phyloP scores from a whole-genome alignment of 2,888 invertebrate genomes.

The Cacoxenus indagator region DNA sequence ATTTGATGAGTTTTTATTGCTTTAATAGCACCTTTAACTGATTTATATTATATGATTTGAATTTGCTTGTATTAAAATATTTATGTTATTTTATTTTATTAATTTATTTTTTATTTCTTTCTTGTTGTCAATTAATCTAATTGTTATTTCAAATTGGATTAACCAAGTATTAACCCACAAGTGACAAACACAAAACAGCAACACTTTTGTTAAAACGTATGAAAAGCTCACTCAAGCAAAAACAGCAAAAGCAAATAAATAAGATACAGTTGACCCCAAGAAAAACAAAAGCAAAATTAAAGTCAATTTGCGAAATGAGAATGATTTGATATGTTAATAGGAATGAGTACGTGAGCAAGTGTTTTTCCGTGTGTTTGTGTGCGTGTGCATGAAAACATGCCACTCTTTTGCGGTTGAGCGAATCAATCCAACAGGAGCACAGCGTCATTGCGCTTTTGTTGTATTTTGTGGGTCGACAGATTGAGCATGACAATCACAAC shows the following conservation, averaged over 20 bases:
- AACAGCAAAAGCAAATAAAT: constrained; percentile 43
- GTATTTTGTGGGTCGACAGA: too few species aligned
- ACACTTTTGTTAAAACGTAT: neutral
- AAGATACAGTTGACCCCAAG: constrained; percentile 22
- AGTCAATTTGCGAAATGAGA: constrained; percentile 66
- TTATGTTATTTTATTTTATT: constrained; percentile 20
- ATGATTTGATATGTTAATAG: constrained; percentile 65
- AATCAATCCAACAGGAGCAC: constrained; percentile 24
- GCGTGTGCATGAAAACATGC: constrained; percentile 59
- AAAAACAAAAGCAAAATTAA: constrained; percentile 47
- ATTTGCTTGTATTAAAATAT: neutral
- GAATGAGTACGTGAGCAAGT: constrained; percentile 28
- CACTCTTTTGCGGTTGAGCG: constrained; percentile 59
- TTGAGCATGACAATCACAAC: constrained; percentile 36
- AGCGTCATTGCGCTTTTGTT: neutral
- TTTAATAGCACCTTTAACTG: neutral
- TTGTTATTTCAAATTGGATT: neutral
- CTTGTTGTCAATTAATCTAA: neutral
- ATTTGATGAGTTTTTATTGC: constrained; percentile 25
- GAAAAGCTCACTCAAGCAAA: constrained; percentile 26
- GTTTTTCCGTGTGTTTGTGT: constrained; percentile 22
- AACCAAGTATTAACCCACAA: neutral
- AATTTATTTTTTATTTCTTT: constrained; percentile 2
- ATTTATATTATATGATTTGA: constrained; percentile 1
- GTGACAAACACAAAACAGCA: neutral